A percentile compares a stretch with the other conserved stretches of the same genome.
Conservation (phyloP, 23 tunicate species). For the Styela plicata region DNA sequence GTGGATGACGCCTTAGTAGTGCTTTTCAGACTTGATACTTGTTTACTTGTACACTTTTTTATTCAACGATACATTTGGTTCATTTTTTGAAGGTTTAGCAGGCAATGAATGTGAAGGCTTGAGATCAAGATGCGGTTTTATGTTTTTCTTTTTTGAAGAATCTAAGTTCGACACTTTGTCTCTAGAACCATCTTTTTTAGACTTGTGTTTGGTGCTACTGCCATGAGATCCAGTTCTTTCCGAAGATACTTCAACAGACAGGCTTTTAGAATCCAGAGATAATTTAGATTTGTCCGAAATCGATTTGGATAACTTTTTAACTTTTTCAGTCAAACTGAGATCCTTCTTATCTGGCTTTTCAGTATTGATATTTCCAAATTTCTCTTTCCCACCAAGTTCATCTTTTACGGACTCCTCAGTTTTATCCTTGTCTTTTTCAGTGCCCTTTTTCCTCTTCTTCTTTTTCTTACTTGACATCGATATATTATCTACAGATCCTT, state of each 20-base stretch:
- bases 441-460: neutral
- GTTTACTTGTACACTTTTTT: neutral
- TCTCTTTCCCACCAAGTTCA: no score
- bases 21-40: neutral
- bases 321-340: neutral
- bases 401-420: no score
- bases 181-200: neutral
- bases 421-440: neutral
- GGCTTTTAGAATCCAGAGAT: neutral
- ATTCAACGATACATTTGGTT: neutral
- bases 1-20: neutral
- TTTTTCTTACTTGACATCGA: neutral
- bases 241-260: neutral
- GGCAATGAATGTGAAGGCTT: slow-evolving; percentile 15
- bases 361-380: neutral
- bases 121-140: slow-evolving; percentile 11
- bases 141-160: neutral
- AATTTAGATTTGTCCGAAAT: neutral
- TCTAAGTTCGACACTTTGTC: neutral
- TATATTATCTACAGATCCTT: neutral
- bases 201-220: neutral
- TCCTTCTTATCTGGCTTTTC: neutral
- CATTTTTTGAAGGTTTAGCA: neutral
- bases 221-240: neutral
- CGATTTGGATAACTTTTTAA: neutral